Percentiles rank a stretch among this genome's conserved stretches.
These are phyloP conservation scores for Dermochelys coriacea DNA, from an alignment of 2,797 vertebrate genomes.

Conservation along the genomic window DNA sequence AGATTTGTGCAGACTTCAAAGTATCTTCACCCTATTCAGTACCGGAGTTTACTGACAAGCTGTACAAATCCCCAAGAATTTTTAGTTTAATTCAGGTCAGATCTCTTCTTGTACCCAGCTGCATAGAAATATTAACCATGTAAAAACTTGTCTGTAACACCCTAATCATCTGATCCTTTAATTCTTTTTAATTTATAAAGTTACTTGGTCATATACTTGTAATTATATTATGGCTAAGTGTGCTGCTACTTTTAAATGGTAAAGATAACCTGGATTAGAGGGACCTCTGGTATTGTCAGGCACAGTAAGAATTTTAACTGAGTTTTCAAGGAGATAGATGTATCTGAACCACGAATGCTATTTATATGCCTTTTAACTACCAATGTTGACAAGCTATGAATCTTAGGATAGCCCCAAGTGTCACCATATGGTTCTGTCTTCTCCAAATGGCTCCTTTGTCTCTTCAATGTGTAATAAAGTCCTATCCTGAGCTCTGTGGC, in stretches of 20 bases:
- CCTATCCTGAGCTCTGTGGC: neutral
- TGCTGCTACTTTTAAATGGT: neutral
- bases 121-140: neutral
- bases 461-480: neutral
- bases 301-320: neutral
- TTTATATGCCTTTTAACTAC: neutral
- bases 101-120: neutral
- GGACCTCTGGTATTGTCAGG: neutral
- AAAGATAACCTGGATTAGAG: neutral
- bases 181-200: neutral
- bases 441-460: neutral
- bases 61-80: constrained; percentile 27
- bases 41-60: constrained; percentile 20
- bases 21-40: neutral
- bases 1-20: constrained; percentile 2
- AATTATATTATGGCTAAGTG: neutral
- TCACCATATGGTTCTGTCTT: neutral
- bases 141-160: neutral
- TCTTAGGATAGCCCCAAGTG: neutral
- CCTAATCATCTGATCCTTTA: neutral
- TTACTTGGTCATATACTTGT: neutral
- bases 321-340: neutral
- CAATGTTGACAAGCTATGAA: neutral
- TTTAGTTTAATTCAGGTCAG: constrained; percentile 20
- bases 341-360: neutral